Evolutionary conservation across 2,888 invertebrate species (phyloP).

Genomic region (Scelioninae gen. 2): DNA sequence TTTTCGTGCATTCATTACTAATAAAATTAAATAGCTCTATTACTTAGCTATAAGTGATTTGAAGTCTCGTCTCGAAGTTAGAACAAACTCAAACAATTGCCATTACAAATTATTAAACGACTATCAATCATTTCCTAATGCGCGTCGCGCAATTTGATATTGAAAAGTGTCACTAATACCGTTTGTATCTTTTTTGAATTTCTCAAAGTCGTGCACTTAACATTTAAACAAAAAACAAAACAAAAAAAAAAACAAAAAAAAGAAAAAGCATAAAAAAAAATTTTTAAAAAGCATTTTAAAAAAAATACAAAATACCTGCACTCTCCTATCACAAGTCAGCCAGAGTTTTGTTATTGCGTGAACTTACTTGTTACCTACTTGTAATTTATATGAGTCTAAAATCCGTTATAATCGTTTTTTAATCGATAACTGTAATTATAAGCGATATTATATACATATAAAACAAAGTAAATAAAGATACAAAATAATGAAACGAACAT

Average conservation of each 20-base stretch:
- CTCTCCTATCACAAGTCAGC: conserved; percentile 57
- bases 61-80: conserved; percentile 65
- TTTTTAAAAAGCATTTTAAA: conserved; percentile 21
- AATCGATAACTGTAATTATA: conserved; percentile 56
- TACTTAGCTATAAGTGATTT: conserved; percentile 67
- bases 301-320: conserved; percentile 49
- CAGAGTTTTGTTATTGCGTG: conserved; percentile 60
- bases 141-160: conserved; percentile 53
- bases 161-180: conserved; percentile 53
- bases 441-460: conserved; percentile 51
- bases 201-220: conserved; percentile 52
- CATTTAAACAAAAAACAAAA: no score
- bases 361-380: conserved; percentile 61
- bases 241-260: conserved; percentile 19
- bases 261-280: conserved; percentile 6
- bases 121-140: conserved; percentile 48
- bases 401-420: conserved; percentile 59
- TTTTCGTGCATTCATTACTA: conserved; percentile 67
- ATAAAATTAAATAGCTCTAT: conserved; percentile 67
- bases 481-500: conserved; percentile 11
- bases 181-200: conserved; percentile 57
- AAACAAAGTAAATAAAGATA: conserved; percentile 22
- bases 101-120: conserved; percentile 44
- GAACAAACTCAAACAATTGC: conserved; percentile 61
- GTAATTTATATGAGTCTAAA: conserved; percentile 63